These are phyloP conservation scores for Drosophila neocordata DNA, from an alignment of 1,140 invertebrate species.

Conservation along the genomic window DNA sequence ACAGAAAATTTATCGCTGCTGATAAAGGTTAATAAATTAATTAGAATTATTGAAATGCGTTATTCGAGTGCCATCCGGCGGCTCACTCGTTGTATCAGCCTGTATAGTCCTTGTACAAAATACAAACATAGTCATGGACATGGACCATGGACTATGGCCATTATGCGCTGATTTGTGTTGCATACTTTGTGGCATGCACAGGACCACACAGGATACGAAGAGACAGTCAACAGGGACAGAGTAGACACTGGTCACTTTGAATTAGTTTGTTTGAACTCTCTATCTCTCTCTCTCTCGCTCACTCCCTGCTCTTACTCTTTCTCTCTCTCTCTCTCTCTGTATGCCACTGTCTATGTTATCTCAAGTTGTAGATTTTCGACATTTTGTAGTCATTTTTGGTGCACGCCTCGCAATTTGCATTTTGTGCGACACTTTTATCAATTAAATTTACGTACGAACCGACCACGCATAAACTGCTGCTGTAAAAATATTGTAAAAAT, in stretches of 20 bases:
- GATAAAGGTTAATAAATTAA: conserved; percentile 83
- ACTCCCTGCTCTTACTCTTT: not conserved
- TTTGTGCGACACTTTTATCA: conserved; percentile 66
- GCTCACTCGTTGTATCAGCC: conserved; percentile 16
- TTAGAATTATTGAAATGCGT: conserved; percentile 83
- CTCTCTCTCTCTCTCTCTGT: conserved; percentile 17
- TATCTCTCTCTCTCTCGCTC: conserved; percentile 1
- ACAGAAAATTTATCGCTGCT: conserved; percentile 71
- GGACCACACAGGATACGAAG: conserved; percentile 35
- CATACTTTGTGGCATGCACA: conserved; percentile 62
- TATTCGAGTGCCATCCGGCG: conserved; percentile 32
- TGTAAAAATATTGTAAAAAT: conserved; percentile 44
- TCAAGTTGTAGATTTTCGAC: conserved; percentile 76
- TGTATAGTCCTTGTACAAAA: conserved; percentile 37
- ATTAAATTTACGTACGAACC: conserved; percentile 76
- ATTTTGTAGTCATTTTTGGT: conserved; percentile 73
- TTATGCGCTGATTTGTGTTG: conserved; percentile 79
- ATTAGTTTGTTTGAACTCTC: conserved; percentile 80
- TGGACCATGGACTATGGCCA: conserved; percentile 52
- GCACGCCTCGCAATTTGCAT: conserved; percentile 48
- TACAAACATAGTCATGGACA: conserved; percentile 67
- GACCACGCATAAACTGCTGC: conserved; percentile 52
- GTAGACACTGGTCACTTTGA: conserved; percentile 59
- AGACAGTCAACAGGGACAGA: conserved; percentile 23
- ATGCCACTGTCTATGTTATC: conserved; percentile 40